Conservation (phyloP, 1,140 invertebrate species). For the Drosophila leontia region DNA sequence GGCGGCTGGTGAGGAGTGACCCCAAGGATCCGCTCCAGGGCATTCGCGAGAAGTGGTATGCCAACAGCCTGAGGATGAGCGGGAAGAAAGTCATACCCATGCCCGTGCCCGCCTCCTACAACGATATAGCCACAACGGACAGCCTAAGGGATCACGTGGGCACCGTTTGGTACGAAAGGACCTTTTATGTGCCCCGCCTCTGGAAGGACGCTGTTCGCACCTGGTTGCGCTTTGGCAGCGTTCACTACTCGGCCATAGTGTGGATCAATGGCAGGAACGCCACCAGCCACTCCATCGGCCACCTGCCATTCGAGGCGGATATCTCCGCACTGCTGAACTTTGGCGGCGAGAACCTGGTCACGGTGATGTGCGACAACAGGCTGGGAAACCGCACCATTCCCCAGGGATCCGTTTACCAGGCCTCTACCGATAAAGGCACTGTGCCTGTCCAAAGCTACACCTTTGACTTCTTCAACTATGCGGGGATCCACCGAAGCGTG, state of each 20-base stretch:
- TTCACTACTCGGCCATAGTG: slow-evolving; percentile 94
- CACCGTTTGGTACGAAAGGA: slow-evolving; percentile 95
- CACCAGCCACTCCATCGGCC: slow-evolving; percentile 95
- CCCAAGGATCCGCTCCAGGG: slow-evolving; percentile 88
- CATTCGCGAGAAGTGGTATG: slow-evolving; percentile 91
- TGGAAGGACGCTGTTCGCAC: slow-evolving; percentile 90
- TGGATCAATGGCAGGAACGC: slow-evolving; percentile 94
- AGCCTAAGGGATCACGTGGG: slow-evolving; percentile 95
- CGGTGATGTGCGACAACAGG: slow-evolving; percentile 97
- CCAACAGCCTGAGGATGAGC: slow-evolving; percentile 66
- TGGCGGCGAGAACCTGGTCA: slow-evolving; percentile 91
- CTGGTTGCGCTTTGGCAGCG: slow-evolving; percentile 94
- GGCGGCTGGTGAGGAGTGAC: slow-evolving; percentile 92
- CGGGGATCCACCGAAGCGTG: slow-evolving; percentile 97
- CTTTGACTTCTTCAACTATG: slow-evolving; percentile 99
- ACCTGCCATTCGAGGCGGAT: slow-evolving; percentile 96
- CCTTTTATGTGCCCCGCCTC: slow-evolving; percentile 90
- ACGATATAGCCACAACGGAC: slow-evolving; percentile 94
- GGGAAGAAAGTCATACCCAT: slow-evolving; percentile 88
- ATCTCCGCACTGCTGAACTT: slow-evolving; percentile 89
- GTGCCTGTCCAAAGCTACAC: slow-evolving; percentile 91
- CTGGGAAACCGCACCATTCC: slow-evolving; percentile 92
- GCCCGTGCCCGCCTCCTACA: slow-evolving; percentile 98
- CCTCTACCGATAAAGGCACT: slow-evolving; percentile 88
- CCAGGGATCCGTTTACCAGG: slow-evolving; percentile 89